These are phyloP conservation scores for Pluvianellus socialis DNA, from an alignment of 2,113 vertebrate genomes.

Conservation along the genomic window DNA sequence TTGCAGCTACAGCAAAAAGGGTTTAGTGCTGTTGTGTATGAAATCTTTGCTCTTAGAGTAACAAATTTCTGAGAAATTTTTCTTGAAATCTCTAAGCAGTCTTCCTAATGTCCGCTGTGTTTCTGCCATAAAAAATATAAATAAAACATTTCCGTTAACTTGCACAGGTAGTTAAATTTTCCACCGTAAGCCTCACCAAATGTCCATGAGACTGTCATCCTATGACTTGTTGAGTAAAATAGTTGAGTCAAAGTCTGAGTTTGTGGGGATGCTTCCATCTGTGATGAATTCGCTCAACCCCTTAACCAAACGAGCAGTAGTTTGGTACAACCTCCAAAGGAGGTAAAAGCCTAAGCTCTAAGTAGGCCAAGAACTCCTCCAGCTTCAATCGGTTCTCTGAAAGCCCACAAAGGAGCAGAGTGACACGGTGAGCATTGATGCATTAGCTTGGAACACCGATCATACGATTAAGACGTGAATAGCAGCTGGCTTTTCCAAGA, in stretches of 20 bases:
- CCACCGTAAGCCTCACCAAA: not conserved
- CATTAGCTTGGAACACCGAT: not conserved
- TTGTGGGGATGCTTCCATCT: not conserved
- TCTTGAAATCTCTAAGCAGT: not conserved
- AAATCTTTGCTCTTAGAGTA: conserved; percentile 18
- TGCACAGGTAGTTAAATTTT: not conserved
- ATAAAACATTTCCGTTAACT: conserved; percentile 27
- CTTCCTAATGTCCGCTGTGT: conserved; percentile 10
- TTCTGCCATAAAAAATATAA: conserved; percentile 49
- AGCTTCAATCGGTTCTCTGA: not conserved
- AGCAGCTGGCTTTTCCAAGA: not conserved
- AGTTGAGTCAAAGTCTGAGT: not conserved
- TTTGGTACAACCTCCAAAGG: not conserved
- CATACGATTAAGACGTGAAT: not conserved
- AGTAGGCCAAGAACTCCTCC: not conserved
- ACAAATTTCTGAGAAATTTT: not conserved
- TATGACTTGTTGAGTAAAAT: not conserved
- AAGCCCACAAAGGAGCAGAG: not conserved
- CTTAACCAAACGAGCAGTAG: not conserved
- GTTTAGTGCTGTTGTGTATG: not conserved
- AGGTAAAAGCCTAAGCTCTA: not conserved
- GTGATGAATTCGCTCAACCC: not conserved
- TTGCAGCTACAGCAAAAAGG: not conserved
- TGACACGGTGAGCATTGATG: not conserved
- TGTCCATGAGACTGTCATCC: not conserved